phyloP scores from a whole-genome alignment of 2,888 invertebrate species.

The Aproaerema taeniolella region DNA sequence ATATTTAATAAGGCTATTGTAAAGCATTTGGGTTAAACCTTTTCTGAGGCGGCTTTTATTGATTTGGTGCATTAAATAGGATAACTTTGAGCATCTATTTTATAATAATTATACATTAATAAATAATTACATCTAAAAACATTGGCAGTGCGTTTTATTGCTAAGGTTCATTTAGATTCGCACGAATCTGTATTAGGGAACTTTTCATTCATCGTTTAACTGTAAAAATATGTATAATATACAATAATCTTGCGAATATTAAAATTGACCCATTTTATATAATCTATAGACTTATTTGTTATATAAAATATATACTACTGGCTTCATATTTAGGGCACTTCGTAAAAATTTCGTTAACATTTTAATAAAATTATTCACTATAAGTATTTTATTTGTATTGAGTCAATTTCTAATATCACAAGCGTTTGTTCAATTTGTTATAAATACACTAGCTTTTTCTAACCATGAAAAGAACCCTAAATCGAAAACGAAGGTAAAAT shows the following conservation, averaged over 20 bases:
- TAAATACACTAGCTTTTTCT: constrained; percentile 1
- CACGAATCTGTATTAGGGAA: constrained; percentile 2
- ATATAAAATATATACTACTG: no score
- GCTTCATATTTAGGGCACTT: no score
- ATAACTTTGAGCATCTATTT: constrained; percentile 10
- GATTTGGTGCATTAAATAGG: no score
- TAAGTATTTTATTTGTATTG: no score
- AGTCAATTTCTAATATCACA: background rate
- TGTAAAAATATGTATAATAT: constrained; percentile 2
- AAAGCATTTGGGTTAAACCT: no score
- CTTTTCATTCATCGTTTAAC: constrained; percentile 2
- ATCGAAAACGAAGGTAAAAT: background rate
- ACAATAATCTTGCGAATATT: background rate
- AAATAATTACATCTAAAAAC: constrained; percentile 17
- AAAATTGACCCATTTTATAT: background rate
- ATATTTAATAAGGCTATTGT: no score
- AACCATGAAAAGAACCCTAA: constrained; percentile 11
- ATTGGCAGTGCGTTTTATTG: constrained; percentile 14
- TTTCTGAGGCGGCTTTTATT: no score
- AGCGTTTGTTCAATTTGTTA: background rate
- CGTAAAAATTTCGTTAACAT: no score
- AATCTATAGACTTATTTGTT: no score
- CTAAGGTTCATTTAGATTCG: constrained; percentile 1
- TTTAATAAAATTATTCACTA: no score
- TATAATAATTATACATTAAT: constrained; percentile 22